These are phyloP conservation scores for Myotis pilosus DNA, from an alignment of 2,797 vertebrate species.

Conservation along the genomic window DNA sequence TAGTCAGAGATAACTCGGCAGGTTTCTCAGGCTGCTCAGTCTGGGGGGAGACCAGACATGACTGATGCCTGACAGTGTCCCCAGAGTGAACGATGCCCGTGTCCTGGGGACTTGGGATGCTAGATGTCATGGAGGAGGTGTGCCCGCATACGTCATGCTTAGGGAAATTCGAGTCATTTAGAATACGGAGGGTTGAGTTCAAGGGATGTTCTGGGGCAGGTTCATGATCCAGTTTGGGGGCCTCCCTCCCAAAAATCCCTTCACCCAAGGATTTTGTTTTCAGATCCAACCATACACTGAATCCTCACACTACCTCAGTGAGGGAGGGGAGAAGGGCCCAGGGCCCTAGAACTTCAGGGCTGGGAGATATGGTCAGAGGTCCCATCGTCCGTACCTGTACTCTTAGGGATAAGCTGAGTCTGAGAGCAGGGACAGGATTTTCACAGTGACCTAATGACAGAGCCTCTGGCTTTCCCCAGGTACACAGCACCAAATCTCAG, in stretches of 20 bases:
- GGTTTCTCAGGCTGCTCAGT: neutral
- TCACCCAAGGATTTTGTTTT: neutral
- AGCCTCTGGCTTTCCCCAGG: neutral
- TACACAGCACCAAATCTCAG: neutral
- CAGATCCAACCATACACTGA: neutral
- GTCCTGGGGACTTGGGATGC: neutral
- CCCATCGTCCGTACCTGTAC: neutral
- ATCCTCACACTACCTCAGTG: neutral
- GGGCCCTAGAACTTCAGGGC: neutral
- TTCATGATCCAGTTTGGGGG: neutral
- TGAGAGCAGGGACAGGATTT: neutral
- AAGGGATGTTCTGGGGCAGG: neutral
- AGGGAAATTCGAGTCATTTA: neutral
- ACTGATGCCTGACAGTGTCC: neutral
- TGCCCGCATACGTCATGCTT: rapidly evolving
- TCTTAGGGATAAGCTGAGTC: neutral
- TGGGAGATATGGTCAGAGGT: neutral
- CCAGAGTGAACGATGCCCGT: neutral
- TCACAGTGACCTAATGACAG: neutral
- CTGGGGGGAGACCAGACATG: neutral
- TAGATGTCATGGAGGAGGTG: neutral
- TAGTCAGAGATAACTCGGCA: neutral
- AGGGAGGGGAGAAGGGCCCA: neutral
- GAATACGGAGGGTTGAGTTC: neutral
- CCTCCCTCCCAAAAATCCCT: neutral